phyloP scores from a whole-genome alignment of 2,888 invertebrate genomes.

The Phragmatobia fuliginosa region DNA sequence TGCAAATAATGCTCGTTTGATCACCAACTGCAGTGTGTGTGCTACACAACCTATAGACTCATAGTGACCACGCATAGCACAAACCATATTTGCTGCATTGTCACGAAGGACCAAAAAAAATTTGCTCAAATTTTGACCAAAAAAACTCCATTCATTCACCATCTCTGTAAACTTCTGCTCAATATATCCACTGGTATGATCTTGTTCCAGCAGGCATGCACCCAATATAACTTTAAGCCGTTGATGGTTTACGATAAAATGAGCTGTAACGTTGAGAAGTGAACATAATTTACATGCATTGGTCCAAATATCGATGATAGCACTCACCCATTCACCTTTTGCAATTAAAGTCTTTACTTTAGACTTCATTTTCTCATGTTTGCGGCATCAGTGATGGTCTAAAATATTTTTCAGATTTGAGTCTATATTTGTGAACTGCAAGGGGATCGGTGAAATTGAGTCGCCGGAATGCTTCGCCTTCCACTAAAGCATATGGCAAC shows the following conservation, averaged over 20 bases:
- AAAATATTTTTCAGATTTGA: conserved; percentile 44
- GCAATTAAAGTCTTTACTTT: conserved; percentile 32
- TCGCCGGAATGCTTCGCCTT: conserved; percentile 44
- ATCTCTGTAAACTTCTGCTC: neutral
- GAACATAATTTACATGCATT: conserved; percentile 37
- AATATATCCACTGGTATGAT: neutral
- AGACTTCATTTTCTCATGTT: conserved; percentile 40
- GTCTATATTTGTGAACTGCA: conserved; percentile 28
- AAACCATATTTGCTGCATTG: neutral
- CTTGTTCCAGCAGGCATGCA: conserved; percentile 25
- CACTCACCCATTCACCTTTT: conserved; percentile 26
- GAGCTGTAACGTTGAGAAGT: conserved; percentile 35
- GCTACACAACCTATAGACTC: too few species aligned
- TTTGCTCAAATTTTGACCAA: neutral
- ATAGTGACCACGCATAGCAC: neutral
- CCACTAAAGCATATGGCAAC: conserved; percentile 52
- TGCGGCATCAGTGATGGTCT: conserved; percentile 44
- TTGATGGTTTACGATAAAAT: conserved; percentile 28
- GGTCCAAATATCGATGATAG: conserved; percentile 26
- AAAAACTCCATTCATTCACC: neutral
- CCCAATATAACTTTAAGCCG: conserved; percentile 32
- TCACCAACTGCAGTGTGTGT: too few species aligned
- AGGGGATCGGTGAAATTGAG: conserved; percentile 44
- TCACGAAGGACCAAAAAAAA: conserved; percentile 2
- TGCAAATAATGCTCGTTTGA: neutral